phyloP scores from a whole-genome alignment of 2,888 invertebrate species.

The Pristionchus exspectatus region DNA sequence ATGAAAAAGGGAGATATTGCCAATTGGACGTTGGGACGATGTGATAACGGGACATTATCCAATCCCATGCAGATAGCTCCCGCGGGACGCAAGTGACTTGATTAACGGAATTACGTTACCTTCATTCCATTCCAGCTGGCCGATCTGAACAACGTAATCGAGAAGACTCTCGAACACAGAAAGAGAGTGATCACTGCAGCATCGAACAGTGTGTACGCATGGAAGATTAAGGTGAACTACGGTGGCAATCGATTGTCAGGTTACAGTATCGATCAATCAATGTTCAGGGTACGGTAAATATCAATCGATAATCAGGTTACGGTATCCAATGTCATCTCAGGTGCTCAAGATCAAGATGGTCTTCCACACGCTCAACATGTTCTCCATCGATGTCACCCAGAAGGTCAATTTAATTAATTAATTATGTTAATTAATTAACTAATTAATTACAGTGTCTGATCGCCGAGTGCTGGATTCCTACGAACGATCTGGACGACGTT shows the following conservation, averaged over 20 bases:
- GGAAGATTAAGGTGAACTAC: slow-evolving; percentile 88
- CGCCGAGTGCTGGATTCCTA: slow-evolving; percentile 97
- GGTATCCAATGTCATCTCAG: slow-evolving; percentile 53
- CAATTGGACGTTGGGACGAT: too few species aligned
- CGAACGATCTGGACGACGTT: slow-evolving; percentile 90
- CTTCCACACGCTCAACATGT: slow-evolving; percentile 96
- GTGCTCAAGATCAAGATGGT: slow-evolving; percentile 98
- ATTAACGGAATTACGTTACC: too few species aligned
- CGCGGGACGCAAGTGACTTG: too few species aligned
- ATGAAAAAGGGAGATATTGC: too few species aligned
- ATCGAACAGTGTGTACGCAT: slow-evolving; percentile 96
- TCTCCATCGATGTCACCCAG: slow-evolving; percentile 98
- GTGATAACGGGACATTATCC: too few species aligned
- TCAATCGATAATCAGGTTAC: background rate
- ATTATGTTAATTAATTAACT: background rate
- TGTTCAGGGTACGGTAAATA: background rate
- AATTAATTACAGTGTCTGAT: slow-evolving; percentile 86
- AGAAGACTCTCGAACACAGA: slow-evolving; percentile 97
- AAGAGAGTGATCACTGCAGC: slow-evolving; percentile 96
- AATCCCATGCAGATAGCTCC: too few species aligned
- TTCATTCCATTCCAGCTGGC: slow-evolving; percentile 92
- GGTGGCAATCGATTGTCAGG: background rate
- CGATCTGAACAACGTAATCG: slow-evolving; percentile 94
- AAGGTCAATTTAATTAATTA: slow-evolving; percentile 82
- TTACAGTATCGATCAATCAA: too few species aligned